Percentiles rank a stretch among this genome's conserved stretches.
Evolutionary conservation across 2,797 vertebrate species (phyloP).

Genomic region (Sternotherus odoratus): DNA sequence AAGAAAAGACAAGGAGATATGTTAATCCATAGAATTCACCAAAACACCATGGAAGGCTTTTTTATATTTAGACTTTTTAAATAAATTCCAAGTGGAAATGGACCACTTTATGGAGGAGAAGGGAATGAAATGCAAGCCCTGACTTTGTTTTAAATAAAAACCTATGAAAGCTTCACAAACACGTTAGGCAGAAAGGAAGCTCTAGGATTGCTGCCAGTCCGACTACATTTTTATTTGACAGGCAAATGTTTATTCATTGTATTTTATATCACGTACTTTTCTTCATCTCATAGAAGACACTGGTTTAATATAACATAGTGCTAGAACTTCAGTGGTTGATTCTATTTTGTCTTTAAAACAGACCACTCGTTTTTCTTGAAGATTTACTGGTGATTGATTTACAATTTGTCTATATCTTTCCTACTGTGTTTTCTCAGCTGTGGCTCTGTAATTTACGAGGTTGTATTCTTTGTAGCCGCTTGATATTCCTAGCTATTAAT

Average conservation of each 20-base stretch:
- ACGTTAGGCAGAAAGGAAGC: not conserved
- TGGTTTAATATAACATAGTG: not conserved
- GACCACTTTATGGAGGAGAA: not conserved
- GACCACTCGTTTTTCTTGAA: not conserved
- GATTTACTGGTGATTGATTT: conserved; percentile 40
- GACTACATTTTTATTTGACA: not conserved
- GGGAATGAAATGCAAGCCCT: not conserved
- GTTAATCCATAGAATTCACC: not conserved
- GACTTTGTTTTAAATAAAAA: not conserved
- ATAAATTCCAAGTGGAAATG: not conserved
- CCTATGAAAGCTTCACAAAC: not conserved
- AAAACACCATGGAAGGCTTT: not conserved
- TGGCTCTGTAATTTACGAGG: conserved; percentile 49
- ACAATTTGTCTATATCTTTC: conserved; percentile 14
- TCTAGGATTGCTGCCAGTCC: not conserved
- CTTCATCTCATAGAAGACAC: not conserved
- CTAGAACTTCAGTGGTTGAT: not conserved
- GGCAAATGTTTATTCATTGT: not conserved
- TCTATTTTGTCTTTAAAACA: not conserved
- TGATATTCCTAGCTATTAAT: conserved; percentile 30
- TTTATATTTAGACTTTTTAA: not conserved
- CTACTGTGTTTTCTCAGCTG: conserved; percentile 57
- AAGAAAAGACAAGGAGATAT: not conserved
- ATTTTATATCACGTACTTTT: not conserved
- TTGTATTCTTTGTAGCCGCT: not conserved